Evolutionary conservation across 2,888 invertebrate species (phyloP).

Genomic region (Rosalia funebris): DNA sequence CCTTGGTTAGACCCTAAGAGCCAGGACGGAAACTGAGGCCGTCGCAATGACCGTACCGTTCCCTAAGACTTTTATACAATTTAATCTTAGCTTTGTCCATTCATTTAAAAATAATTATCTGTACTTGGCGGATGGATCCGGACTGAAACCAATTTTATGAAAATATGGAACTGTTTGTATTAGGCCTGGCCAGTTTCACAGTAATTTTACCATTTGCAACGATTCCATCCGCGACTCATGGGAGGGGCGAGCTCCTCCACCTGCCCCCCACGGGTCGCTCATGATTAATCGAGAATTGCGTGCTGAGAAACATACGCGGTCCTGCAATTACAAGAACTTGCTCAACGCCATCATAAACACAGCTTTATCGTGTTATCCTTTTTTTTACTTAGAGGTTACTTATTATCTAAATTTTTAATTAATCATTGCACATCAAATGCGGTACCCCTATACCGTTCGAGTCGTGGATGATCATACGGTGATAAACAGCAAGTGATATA

Average conservation of each 20-base stretch:
- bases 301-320: constrained; percentile 47
- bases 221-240: constrained; percentile 16
- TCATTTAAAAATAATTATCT: no score
- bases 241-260: constrained; percentile 24
- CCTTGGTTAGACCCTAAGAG: constrained; percentile 12
- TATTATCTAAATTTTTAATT: constrained; percentile 27
- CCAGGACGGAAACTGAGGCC: constrained; percentile 12
- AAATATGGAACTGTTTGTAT: no score
- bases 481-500: no score
- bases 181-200: no score
- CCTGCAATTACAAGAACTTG: constrained; percentile 27
- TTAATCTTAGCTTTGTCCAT: no score
- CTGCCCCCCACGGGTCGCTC: constrained; percentile 32
- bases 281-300: constrained; percentile 50
- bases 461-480: no score
- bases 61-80: not conserved
- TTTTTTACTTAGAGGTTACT: constrained; percentile 21
- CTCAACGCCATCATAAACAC: constrained; percentile 28
- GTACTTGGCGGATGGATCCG: no score
- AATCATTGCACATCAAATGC: constrained; percentile 20
- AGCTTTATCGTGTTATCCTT: constrained; percentile 26
- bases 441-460: constrained; percentile 10
- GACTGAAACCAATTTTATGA: no score
- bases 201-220: constrained; percentile 16
- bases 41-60: not conserved